Base-by-base conservation (phyloP, 1,140 invertebrate genomes). In the Eulimnadia texana region DNA sequence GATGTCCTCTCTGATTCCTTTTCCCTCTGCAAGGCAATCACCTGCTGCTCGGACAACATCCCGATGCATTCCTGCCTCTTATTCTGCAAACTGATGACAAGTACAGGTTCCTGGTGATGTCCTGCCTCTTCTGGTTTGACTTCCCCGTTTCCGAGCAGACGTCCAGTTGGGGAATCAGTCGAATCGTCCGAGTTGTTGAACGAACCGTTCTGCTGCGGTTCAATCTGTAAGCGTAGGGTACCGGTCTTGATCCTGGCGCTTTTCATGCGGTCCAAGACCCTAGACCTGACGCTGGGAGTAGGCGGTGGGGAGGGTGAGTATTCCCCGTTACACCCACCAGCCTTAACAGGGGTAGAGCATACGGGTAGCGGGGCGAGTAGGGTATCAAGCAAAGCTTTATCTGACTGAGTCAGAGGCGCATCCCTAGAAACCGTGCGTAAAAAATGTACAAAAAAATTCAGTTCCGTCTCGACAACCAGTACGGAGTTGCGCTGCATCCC, bases 31-130 rank as follows among this genome's bases (percentile, higher is more conserved):
- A 57, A n/a, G 1, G 55, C 25, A 27, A 57, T 60, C 62, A 85
- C 83, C 72, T 86, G 85, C 55, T 84, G 79, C 74, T 88, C 85
- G 16, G 82, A 76, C n/a, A 86, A 66, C 64, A 86, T 74, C 22
- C 84, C 85, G 16, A 84, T 77, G 58, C 78, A 80, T 67, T 85
- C 82, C 20, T 71, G 72, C 28, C 74, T 72, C 23, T 71, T 73
- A 33, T 70, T 72, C 42, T 76, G 73, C 65, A 86, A 78, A 20
- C 83, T 79, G 66, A 88, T 82, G 22, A 87, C 79, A 16, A 88
- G 71, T 9, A 88, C 83, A 61, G 79, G 77, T 57, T 79, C 71
- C 6, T 63, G 70, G 16, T 66, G 56, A 61, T 50, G 65, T 64
- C 71, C 73, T 24, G 33, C 72, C 3, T 75, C 27, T 29, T 27